phyloP scores from a whole-genome alignment of 2,797 vertebrate genomes.

The Chelon auratus region DNA sequence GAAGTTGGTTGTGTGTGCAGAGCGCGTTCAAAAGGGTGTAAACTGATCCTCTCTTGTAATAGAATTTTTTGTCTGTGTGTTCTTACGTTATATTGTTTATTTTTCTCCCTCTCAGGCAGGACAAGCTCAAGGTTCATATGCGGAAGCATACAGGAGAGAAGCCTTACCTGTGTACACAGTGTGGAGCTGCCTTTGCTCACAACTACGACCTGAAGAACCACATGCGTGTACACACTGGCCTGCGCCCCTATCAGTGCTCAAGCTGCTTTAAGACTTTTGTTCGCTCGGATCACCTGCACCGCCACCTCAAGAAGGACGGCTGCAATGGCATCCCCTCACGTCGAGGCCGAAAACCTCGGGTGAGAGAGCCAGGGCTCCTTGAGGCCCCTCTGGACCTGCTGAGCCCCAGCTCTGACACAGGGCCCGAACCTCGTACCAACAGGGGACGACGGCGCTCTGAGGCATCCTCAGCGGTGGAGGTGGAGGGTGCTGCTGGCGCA shows the following conservation, averaged over 20 bases:
- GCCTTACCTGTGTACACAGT: conserved; percentile 97
- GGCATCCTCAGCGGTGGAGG: conserved; percentile 55
- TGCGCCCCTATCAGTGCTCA: conserved; percentile 98
- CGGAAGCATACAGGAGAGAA: conserved; percentile 98
- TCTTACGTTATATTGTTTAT: conserved; percentile 47
- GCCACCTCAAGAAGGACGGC: conserved; percentile 99
- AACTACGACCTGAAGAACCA: conserved; percentile 99
- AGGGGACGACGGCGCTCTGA: conserved; percentile 81
- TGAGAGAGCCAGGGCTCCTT: conserved; percentile 84
- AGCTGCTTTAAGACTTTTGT: conserved; percentile 99
- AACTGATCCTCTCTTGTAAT: conserved; percentile 9
- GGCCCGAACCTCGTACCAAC: conserved; percentile 72
- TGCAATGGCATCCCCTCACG: conserved; percentile 96
- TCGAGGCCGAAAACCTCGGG: conserved; percentile 92
- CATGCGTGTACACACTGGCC: conserved; percentile 98
- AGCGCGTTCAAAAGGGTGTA: conserved; percentile 9
- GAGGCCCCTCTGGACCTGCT: conserved; percentile 73
- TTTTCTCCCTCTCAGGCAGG: conserved; percentile 87
- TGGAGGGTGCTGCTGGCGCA: conserved; percentile 66
- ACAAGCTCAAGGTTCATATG: conserved; percentile 99
- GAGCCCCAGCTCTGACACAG: conserved; percentile 61
- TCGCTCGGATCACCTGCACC: conserved; percentile 97
- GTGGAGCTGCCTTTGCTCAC: conserved; percentile 97
- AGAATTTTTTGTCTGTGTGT: conserved; percentile 19
- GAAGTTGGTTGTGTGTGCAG: background rate